A percentile compares a stretch with the other conserved stretches of the same genome.
Evolutionary conservation across 1,140 invertebrate genomes (phyloP).

Genomic region (Odontomachus brunneus): DNA sequence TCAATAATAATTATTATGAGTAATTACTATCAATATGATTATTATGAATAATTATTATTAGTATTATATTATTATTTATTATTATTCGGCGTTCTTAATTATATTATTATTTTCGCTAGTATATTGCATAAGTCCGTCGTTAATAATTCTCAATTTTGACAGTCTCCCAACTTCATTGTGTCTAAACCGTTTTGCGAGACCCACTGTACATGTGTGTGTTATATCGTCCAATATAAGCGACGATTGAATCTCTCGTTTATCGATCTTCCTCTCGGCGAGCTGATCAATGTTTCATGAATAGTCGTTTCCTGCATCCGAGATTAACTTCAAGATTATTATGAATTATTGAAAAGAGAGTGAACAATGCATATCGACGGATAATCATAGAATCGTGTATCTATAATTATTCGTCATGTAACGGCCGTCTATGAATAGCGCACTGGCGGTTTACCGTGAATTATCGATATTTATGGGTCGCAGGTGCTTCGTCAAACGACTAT

Average conservation of each 20-base stretch:
- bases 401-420: constrained; percentile 23
- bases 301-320: constrained; percentile 3
- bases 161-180: no score
- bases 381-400: not conserved
- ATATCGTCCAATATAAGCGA: not conserved
- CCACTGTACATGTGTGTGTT: not conserved
- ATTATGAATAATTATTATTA: no score
- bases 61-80: no score
- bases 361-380: not conserved
- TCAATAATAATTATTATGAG: no score
- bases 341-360: constrained; percentile 7
- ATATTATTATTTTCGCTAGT: no score
- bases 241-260: constrained; percentile 12
- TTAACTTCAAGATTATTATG: constrained; percentile 31
- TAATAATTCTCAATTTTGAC: no score
- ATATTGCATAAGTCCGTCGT: no score
- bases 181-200: no score
- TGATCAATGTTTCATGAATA: constrained; percentile 19
- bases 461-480: not conserved
- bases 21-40: no score
- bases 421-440: not conserved
- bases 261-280: not conserved
- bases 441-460: not conserved
- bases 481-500: not conserved
- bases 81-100: no score